Evolutionary conservation across 2,113 vertebrate genomes (phyloP).

Genomic region (Microcebus tavaratra): DNA sequence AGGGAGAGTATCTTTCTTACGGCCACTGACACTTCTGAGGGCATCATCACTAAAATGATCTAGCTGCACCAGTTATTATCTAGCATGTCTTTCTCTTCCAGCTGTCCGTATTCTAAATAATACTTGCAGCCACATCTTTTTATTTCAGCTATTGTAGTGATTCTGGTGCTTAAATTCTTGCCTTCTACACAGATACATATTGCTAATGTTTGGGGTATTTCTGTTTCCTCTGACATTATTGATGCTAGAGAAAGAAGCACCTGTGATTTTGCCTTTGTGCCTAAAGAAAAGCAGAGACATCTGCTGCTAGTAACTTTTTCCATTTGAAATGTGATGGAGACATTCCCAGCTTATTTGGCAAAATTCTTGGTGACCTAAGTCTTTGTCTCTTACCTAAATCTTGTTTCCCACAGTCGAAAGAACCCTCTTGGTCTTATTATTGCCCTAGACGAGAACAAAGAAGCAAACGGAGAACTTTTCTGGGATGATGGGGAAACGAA

Average conservation of each 20-base stretch:
- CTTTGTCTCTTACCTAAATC: background rate
- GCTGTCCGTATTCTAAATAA: background rate
- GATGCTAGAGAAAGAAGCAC: background rate
- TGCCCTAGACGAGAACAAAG: constrained; percentile 87
- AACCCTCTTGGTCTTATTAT: constrained; percentile 94
- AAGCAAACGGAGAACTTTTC: constrained; percentile 92
- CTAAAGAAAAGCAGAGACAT: background rate
- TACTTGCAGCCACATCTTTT: background rate
- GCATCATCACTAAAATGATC: background rate
- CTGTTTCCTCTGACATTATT: background rate
- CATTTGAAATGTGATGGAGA: background rate
- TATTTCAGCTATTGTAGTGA: background rate
- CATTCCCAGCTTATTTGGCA: background rate
- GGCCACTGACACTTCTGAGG: background rate
- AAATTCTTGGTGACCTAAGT: background rate
- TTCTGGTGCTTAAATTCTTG: background rate
- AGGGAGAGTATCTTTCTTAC: background rate
- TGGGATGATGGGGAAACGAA: constrained; percentile 97
- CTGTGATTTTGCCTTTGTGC: background rate
- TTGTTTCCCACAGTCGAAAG: constrained; percentile 85
- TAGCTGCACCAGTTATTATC: background rate
- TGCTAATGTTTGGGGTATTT: background rate
- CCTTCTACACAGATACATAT: background rate
- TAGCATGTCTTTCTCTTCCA: background rate
- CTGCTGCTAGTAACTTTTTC: background rate